These are phyloP conservation scores for Pterocles gutturalis DNA, from an alignment of 2,113 vertebrate species.

Conservation along the genomic window DNA sequence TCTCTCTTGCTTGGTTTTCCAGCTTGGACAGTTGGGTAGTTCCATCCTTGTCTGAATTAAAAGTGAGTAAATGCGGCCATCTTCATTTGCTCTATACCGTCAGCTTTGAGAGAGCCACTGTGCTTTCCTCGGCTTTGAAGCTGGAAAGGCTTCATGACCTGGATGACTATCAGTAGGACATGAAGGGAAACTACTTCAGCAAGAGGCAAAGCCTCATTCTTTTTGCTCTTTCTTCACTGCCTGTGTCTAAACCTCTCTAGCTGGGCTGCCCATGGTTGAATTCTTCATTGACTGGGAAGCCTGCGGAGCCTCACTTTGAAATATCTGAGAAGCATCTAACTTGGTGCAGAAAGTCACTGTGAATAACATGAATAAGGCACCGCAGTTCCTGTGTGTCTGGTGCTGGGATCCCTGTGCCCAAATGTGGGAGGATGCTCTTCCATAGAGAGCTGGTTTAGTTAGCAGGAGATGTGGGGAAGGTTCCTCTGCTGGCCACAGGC, in stretches of 20 bases:
- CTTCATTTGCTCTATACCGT: not conserved
- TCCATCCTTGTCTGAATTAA: not conserved
- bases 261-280: not conserved
- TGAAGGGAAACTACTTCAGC: not conserved
- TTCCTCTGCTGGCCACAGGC: not conserved
- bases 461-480: not conserved
- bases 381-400: not conserved
- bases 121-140: not conserved
- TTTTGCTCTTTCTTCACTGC: not conserved
- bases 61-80: not conserved
- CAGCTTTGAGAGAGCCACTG: not conserved
- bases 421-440: fast-evolving
- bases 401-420: not conserved
- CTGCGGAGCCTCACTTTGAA: not conserved
- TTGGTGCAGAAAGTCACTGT: not conserved
- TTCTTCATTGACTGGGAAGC: not conserved
- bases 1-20: not conserved
- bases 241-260: not conserved
- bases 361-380: not conserved
- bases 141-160: not conserved
- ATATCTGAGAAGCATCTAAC: not conserved
- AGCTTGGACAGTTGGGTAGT: not conserved
- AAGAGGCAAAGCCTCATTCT: not conserved
- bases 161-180: not conserved
- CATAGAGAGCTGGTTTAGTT: not conserved